Base-by-base conservation (phyloP, 2,797 vertebrate species). In the Nyctibius grandis region DNA sequence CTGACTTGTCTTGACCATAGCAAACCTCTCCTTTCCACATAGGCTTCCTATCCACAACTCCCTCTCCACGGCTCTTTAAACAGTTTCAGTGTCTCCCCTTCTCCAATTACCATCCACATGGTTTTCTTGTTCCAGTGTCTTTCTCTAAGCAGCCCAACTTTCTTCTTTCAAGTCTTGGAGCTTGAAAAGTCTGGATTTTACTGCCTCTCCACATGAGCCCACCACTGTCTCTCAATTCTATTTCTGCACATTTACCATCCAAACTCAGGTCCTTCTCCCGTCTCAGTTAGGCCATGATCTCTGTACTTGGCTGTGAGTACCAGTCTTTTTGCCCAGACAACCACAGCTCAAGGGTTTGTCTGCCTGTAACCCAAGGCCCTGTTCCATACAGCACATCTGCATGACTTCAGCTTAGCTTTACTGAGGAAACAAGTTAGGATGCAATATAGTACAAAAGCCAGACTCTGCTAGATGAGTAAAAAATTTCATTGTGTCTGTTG, bases 231-330 rank as follows among this genome's bases (percentile, higher is more conserved):
- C 33, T 82, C 18, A 60, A 51, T 36, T 63, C 16, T 34, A 3
- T 12, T 64, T 79, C 40, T 68, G 57, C 6, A 60, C 15, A 28
- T 42, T 72, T 40, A 82, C 14, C 12, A 75, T 21, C 15, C 18
- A 44, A 44, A 59, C 16, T 70, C 70, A 23, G 21, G 21, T 85
- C 36, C 44, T 87, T 86, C 33, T 72, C 40, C 11, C 59, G 33
- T 15, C 20, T n/a, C 29, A 42, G 22, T 50, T 42, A 13, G 50
- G 79, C 12, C 14, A 28, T 3, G 12, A 40, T 22, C 19, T 64
- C 40, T 0, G 0, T 21, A 64, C 4, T 18, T 31, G 13, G 28
- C 48, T 36, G 23, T 3, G 2, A 73, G n/a, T 50, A 78, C 17
- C 64, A 47, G 9, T 5, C 31, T 40, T 60, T 61, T 61, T 61